Evolutionary conservation across 2,888 invertebrate species (phyloP), one percentile per base, ranked within the genome.

Genomic region (Malthinus seriepunctatus): DNA sequence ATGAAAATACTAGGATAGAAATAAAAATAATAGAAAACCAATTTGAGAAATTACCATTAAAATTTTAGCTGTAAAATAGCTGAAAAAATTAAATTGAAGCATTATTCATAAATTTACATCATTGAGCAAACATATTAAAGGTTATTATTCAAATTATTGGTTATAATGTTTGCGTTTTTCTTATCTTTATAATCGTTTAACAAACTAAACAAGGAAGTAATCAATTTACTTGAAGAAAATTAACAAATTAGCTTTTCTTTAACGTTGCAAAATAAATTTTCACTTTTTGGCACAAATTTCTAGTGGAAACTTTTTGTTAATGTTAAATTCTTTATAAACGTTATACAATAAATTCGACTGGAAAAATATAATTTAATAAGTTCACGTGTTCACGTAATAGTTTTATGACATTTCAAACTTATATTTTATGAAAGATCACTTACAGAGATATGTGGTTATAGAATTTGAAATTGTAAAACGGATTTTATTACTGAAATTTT

Each of bases 351-450:
- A 23, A 23, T 42, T 23, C 15, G 15, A 42, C 39, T 42, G 10
- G 39, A 42, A 42, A n/a, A 42, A n/a, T 15, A 42, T 42, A 42
- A 15, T 42, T 42, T 42, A 15, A 42, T 42, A 42, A 42, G 23
- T 14, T n/a, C n/a, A n/a, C n/a, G n/a, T n/a, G n/a, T 15, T n/a
- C n/a, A 38, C 23, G 23, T 42, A 42, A 23, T 42, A 23, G 39
- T 42, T 42, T 42, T 15, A 42, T n/a, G 39, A 42, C 23, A 42
- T 42, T 42, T 42, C 14, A n/a, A 42, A 42, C 39, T 42, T 42
- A 42, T 42, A 14, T 42, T 42, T 42, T 15, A 8, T 15, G 10
- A 23, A 23, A 23, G 23, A 23, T 23, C 23, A 23, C 23, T 23
- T 23, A 23, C 3, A 3, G 23, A 23, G 23, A 23, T 2, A 23